These are phyloP conservation scores for Tribolium madens DNA, from an alignment of 1,140 invertebrate genomes.

Conservation along the genomic window DNA sequence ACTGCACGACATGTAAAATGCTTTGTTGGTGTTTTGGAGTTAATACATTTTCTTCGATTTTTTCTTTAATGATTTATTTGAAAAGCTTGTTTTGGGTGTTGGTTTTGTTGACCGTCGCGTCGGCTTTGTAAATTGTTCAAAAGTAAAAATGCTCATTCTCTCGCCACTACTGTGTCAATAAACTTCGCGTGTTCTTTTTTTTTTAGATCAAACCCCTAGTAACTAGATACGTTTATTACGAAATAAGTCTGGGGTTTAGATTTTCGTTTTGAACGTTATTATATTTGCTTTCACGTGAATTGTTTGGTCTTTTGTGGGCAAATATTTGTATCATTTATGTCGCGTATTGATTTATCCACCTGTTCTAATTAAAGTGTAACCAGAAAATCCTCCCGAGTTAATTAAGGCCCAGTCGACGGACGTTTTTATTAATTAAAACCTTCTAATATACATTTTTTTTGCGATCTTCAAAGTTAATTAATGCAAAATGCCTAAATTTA, in stretches of 20 bases:
- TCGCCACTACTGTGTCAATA: not conserved
- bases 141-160: conserved; percentile 1
- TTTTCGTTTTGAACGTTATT: not conserved
- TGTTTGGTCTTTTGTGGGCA: not conserved
- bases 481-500: conserved; percentile 32
- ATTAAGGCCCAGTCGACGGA: conserved; percentile 14
- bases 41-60: not conserved
- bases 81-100: not conserved
- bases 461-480: conserved; percentile 36
- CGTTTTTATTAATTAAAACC: conserved; percentile 34
- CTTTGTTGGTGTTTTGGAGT: no score
- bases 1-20: no score
- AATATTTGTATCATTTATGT: conserved; percentile 29
- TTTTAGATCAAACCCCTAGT: conserved; percentile 20
- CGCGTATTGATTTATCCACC: conserved; percentile 31
- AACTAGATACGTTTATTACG: conserved; percentile 10
- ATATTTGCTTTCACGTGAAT: not conserved
- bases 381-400: conserved; percentile 14
- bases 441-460: conserved; percentile 29
- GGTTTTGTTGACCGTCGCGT: conserved; percentile 21
- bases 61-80: not conserved
- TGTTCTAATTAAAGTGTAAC: conserved; percentile 23
- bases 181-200: conserved; percentile 21
- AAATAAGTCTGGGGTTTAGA: not conserved
- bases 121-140: conserved; percentile 22